These are phyloP conservation scores for Nomada ferruginata DNA, from an alignment of 2,888 invertebrate genomes.

Conservation along the genomic window DNA sequence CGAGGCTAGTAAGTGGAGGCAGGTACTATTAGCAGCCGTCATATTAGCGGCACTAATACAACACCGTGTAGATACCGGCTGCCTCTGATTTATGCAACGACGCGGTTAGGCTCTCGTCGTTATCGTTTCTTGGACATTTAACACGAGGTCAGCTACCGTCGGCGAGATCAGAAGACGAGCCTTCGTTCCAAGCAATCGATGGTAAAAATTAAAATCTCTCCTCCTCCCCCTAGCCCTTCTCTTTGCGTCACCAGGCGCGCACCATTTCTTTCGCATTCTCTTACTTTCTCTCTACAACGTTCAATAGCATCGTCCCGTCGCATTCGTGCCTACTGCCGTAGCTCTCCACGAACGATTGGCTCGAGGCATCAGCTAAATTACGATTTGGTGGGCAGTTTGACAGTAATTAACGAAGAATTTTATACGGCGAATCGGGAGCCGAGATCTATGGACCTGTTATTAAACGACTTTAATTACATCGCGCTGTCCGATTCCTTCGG, in stretches of 20 bases:
- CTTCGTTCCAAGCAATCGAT: constrained; percentile 56
- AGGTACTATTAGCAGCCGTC: constrained; percentile 3
- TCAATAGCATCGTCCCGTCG: background rate
- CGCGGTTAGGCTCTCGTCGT: constrained; percentile 43
- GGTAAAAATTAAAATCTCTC: constrained; percentile 70
- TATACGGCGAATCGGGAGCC: constrained; percentile 63
- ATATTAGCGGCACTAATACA: constrained; percentile 30
- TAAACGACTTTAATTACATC: constrained; percentile 74
- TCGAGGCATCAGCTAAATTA: constrained; percentile 64
- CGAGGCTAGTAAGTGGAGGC: background rate
- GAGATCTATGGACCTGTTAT: constrained; percentile 69
- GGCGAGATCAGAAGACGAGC: constrained; percentile 71
- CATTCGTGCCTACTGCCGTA: background rate
- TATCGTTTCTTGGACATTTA: constrained; percentile 64
- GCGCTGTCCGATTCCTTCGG: constrained; percentile 33
- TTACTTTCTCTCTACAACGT: background rate
- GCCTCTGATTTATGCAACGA: constrained; percentile 60
- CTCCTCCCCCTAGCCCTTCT: background rate
- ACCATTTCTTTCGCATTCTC: background rate
- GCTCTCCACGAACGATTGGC: constrained; percentile 22
- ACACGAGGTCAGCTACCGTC: constrained; percentile 68
- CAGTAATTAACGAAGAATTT: constrained; percentile 76
- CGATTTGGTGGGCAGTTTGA: constrained; percentile 71
- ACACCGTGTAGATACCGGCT: background rate
- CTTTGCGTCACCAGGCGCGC: background rate